These are phyloP conservation scores for Macropus fuliginosus DNA, from an alignment of 2,797 vertebrate genomes.

Conservation along the genomic window DNA sequence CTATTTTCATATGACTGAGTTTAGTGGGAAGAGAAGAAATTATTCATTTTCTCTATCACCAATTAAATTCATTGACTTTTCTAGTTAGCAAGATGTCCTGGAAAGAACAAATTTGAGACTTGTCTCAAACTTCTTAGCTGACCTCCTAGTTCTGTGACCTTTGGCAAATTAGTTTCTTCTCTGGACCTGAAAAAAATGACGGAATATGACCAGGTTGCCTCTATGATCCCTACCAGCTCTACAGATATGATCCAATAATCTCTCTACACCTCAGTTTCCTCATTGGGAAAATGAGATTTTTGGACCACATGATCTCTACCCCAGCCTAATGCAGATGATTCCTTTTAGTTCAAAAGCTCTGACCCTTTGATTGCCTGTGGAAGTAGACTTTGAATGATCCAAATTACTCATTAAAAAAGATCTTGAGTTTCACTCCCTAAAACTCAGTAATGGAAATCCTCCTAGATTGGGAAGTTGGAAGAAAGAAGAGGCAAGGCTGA, in stretches of 20 bases:
- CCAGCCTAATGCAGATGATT: neutral
- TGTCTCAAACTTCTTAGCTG: neutral
- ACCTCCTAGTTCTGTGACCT: slow-evolving; percentile 38
- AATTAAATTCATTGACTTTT: neutral
- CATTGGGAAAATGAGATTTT: neutral
- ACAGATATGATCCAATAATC: neutral
- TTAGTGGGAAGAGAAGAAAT: neutral
- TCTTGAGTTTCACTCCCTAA: neutral
- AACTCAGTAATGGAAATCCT: neutral
- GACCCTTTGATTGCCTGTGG: neutral
- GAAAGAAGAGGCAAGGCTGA: neutral
- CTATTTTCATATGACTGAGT: neutral
- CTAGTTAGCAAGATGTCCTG: neutral
- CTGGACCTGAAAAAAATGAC: neutral
- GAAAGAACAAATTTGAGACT: neutral
- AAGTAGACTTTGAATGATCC: neutral
- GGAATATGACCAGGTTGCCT: neutral
- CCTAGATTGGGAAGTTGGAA: neutral
- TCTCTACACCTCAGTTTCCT: slow-evolving; percentile 23
- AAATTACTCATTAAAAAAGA: neutral
- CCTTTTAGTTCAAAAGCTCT: neutral
- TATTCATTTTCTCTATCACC: neutral
- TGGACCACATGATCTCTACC: neutral
- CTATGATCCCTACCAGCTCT: neutral
- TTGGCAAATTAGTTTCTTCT: slow-evolving; percentile 26